Percentiles rank a stretch among this genome's conserved stretches.
phyloP scores from a whole-genome alignment of 2,888 invertebrate species.

The Craniophora ligustri region DNA sequence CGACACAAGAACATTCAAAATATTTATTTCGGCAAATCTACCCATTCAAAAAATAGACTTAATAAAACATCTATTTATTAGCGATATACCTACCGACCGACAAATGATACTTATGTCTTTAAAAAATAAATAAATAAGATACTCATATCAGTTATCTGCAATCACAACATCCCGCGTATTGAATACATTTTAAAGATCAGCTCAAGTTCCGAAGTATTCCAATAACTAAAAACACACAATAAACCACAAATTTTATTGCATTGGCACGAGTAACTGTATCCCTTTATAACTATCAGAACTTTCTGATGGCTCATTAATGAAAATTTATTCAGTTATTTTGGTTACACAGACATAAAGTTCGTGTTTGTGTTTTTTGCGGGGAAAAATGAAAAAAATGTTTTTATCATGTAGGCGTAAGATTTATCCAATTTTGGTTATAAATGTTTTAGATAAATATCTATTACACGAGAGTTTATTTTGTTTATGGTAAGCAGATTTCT shows the following conservation, averaged over 20 bases:
- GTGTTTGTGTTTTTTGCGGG: constrained; percentile 31
- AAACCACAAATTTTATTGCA: constrained; percentile 40
- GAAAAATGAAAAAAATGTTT: constrained; percentile 15
- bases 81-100: no score
- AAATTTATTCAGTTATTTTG: constrained; percentile 46
- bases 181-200: constrained; percentile 4
- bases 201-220: constrained; percentile 7
- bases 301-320: constrained; percentile 45
- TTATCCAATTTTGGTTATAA: constrained; percentile 34
- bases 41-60: no score
- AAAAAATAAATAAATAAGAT: no score
- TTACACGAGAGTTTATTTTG: constrained; percentile 15
- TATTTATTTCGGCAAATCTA: no score
- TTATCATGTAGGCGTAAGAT: constrained; percentile 31
- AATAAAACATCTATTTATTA: no score
- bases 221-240: not conserved
- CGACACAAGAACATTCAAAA: no score
- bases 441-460: constrained; percentile 30
- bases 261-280: constrained; percentile 12
- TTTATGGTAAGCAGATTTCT: constrained; percentile 5
- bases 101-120: no score
- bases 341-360: constrained; percentile 24
- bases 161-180: no score
- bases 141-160: no score
- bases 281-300: constrained; percentile 31